Percentiles rank a stretch among this genome's conserved stretches.
These are phyloP conservation scores for Rhopilema esculentum DNA, from an alignment of 30 jellyfish, hydroid and myxozoan genomes.

Conservation along the genomic window DNA sequence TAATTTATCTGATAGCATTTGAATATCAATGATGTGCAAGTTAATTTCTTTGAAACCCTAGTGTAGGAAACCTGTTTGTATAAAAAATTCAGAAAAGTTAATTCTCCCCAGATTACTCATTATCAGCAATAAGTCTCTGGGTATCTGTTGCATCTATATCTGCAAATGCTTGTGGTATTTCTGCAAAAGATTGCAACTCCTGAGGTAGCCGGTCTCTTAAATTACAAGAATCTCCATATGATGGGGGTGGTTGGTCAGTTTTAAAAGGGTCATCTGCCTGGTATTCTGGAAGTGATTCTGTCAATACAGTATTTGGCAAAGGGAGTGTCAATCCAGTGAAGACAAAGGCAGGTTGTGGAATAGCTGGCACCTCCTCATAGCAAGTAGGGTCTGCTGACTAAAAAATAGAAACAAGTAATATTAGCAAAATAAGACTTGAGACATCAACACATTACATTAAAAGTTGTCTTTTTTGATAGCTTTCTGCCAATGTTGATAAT, in stretches of 20 bases:
- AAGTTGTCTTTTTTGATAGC: too few species aligned
- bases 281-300: conserved; percentile 88
- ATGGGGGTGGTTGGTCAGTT: conserved; percentile 93
- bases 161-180: too few species aligned
- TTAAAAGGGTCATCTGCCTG: conserved; percentile 96
- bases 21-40: neutral
- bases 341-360: conserved; percentile 98
- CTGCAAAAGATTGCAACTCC: conserved; percentile 63
- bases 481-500: too few species aligned
- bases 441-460: too few species aligned
- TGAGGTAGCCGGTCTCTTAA: conserved; percentile 1
- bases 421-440: neutral
- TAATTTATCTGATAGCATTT: neutral
- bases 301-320: conserved; percentile 72
- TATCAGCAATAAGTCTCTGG: conserved; percentile 65
- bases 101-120: conserved; percentile 14
- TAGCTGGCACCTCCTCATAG: conserved; percentile 97
- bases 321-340: conserved; percentile 90
- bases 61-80: neutral
- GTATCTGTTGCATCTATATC: conserved; percentile 71
- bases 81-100: neutral
- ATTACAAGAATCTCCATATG: conserved; percentile 74
- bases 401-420: neutral
- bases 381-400: conserved; percentile 74
- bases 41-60: neutral